Conservation (phyloP, 2,797 vertebrate species). For the Alectoris magna region DNA sequence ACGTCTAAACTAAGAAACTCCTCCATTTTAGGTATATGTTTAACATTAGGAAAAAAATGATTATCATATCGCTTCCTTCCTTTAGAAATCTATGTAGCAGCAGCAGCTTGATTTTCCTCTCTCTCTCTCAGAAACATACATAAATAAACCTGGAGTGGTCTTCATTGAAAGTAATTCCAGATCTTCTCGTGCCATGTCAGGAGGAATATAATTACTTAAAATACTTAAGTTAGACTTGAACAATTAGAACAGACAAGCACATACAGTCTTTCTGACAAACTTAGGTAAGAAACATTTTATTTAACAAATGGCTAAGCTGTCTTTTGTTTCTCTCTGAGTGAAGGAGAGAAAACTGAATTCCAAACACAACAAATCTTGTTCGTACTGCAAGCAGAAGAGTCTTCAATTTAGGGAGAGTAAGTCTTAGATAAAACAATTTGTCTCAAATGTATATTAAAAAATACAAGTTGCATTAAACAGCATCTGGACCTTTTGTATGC, state of each 20-base stretch:
- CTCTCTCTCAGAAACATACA: not conserved
- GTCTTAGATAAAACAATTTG: not conserved
- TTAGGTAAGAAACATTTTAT: not conserved
- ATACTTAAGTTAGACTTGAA: not conserved
- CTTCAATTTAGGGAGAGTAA: slow-evolving; percentile 46
- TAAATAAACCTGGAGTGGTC: not conserved
- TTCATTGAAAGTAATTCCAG: not conserved
- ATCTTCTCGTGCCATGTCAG: not conserved
- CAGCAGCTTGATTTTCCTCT: not conserved
- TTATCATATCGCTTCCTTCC: not conserved
- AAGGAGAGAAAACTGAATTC: slow-evolving; percentile 58
- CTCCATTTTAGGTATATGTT: not conserved
- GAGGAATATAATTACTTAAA: not conserved
- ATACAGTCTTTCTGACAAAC: not conserved
- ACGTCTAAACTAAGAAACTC: not conserved
- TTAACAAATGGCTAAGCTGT: too few relatives aligned
- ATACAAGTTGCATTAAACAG: not conserved
- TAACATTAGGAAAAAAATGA: not conserved
- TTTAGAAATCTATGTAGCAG: not conserved
- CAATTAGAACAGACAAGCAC: not conserved
- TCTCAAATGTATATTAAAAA: not conserved
- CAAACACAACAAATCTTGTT: slow-evolving; percentile 72
- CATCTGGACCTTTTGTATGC: not conserved
- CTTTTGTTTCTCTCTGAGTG: not conserved
- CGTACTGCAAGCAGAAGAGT: slow-evolving; percentile 14